Percentiles rank a stretch among this genome's conserved stretches.
These are phyloP conservation scores for Rutilus rutilus DNA, from an alignment of 2,113 vertebrate genomes.

Conservation along the genomic window DNA sequence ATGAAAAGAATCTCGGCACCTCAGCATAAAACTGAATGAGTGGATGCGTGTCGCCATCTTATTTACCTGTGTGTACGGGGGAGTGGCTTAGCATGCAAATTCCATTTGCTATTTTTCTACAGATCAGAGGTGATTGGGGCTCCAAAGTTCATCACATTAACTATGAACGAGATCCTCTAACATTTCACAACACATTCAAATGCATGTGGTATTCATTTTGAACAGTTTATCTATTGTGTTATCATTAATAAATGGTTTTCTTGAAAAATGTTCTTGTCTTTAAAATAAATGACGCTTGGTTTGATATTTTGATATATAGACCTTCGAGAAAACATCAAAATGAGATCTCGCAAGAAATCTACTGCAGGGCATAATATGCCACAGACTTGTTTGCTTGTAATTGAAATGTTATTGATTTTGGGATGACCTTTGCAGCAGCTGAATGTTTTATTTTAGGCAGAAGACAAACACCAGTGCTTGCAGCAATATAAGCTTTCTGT, in stretches of 20 bases:
- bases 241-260: neutral
- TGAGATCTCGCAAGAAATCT: slow-evolving; percentile 7
- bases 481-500: slow-evolving; percentile 35
- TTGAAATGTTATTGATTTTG: slow-evolving; percentile 59
- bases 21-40: no score
- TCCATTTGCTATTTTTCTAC: no score
- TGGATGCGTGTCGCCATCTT: no score
- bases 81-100: no score
- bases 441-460: slow-evolving; percentile 53
- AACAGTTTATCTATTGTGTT: neutral
- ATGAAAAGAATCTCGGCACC: no score
- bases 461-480: slow-evolving; percentile 48
- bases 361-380: slow-evolving; percentile 9
- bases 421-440: slow-evolving; percentile 53
- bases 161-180: neutral
- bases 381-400: slow-evolving; percentile 36
- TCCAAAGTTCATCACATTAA: neutral
- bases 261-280: neutral
- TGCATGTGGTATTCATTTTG: neutral
- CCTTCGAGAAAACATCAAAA: slow-evolving; percentile 14
- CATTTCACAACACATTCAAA: neutral
- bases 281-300: neutral
- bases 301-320: neutral
- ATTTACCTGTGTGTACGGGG: no score
- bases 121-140: no score